A percentile compares a stretch with the other conserved stretches of the same genome.
Evolutionary conservation across 2,113 vertebrate genomes (phyloP).

Genomic region (Solea solea): DNA sequence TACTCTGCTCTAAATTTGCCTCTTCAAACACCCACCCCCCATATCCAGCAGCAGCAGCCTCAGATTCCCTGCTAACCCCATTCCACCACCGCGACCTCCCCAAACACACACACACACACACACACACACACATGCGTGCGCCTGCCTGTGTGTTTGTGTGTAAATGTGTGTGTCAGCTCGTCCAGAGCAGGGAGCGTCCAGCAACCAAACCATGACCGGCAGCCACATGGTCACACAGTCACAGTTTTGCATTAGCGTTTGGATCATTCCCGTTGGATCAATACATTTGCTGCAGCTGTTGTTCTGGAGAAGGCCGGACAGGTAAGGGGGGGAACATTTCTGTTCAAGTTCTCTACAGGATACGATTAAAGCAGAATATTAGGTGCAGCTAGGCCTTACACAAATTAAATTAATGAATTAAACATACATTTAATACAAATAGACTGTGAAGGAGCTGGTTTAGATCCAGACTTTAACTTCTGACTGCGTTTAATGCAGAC

Average conservation of each 20-base stretch:
- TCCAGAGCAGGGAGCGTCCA: conserved; percentile 18
- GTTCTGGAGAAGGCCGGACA: conserved; percentile 28
- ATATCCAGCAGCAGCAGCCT: conserved; percentile 31
- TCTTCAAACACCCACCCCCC: conserved; percentile 14
- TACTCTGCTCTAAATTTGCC: conserved; percentile 55
- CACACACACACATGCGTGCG: conserved; percentile 25
- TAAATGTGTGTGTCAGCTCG: conserved; percentile 58
- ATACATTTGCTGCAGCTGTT: conserved; percentile 15
- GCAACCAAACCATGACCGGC: conserved; percentile 51
- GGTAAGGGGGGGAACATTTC: conserved; percentile 47
- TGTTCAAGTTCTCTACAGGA: not conserved
- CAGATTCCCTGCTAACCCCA: conserved; percentile 58
- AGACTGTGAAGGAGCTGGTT: too few species aligned
- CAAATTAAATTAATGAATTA: too few species aligned
- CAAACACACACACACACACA: conserved; percentile 29
- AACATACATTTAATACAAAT: too few species aligned
- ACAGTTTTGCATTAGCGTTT: conserved; percentile 25
- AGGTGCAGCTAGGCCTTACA: not conserved
- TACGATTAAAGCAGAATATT: not conserved
- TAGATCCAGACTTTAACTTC: too few species aligned
- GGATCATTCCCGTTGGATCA: conserved; percentile 57
- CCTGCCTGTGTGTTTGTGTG: conserved; percentile 50
- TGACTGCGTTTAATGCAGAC: too few species aligned
- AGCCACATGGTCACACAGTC: conserved; percentile 28
- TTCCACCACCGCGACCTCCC: conserved; percentile 36